Conservation (phyloP, 2,888 invertebrate genomes). For the Ptilodon capucinus region DNA sequence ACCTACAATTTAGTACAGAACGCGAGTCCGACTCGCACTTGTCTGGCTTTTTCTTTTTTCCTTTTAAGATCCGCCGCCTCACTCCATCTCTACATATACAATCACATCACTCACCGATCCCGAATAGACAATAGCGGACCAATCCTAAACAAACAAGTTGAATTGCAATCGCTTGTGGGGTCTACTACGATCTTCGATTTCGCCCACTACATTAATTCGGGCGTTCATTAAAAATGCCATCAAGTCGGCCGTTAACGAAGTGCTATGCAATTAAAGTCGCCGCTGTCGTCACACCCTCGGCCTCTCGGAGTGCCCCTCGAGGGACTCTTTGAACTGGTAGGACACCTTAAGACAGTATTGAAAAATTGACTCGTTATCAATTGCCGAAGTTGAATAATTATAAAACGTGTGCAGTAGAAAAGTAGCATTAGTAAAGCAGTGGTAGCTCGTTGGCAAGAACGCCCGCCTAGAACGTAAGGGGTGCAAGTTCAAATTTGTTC, state of each 20-base stretch:
- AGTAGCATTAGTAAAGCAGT: too few relatives aligned
- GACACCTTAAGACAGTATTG: slow-evolving; percentile 71
- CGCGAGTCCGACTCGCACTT: too few relatives aligned
- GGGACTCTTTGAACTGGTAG: slow-evolving; percentile 53
- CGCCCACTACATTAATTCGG: slow-evolving; percentile 81
- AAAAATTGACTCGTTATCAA: slow-evolving; percentile 72
- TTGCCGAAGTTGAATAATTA: too few relatives aligned
- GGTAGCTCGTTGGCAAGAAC: too few relatives aligned
- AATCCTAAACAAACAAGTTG: slow-evolving; percentile 77
- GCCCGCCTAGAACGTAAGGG: too few relatives aligned
- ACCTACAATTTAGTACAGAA: too few relatives aligned
- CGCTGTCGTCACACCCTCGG: slow-evolving; percentile 76
- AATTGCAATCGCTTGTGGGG: slow-evolving; percentile 47
- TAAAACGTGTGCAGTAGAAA: too few relatives aligned
- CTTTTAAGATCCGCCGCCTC: too few relatives aligned
- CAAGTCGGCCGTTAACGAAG: slow-evolving; percentile 80
- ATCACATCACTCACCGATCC: slow-evolving; percentile 31
- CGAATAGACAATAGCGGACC: slow-evolving; percentile 54
- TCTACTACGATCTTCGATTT: slow-evolving; percentile 78
- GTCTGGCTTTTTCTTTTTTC: too few relatives aligned
- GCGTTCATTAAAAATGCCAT: slow-evolving; percentile 83
- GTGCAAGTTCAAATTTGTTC: too few relatives aligned
- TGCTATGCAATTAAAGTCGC: slow-evolving; percentile 81
- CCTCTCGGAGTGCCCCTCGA: slow-evolving; percentile 54
- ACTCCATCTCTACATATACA: slow-evolving; percentile 21